These are phyloP conservation scores for Chunga burmeisteri DNA, from an alignment of 2,113 vertebrate genomes.

Conservation along the genomic window DNA sequence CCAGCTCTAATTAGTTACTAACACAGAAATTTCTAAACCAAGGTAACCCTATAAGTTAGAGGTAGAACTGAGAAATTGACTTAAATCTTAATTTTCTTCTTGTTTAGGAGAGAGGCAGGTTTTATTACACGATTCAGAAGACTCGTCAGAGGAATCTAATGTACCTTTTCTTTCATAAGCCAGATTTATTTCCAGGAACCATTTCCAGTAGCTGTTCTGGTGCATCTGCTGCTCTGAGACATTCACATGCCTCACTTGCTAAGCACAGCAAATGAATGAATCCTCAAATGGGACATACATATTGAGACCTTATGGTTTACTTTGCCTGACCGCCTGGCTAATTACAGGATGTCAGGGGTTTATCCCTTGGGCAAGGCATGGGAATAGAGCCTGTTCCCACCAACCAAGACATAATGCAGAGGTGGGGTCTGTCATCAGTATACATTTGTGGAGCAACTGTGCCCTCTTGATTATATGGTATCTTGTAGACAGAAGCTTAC, in stretches of 20 bases:
- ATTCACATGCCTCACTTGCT: neutral
- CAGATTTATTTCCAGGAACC: neutral
- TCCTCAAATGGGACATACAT: neutral
- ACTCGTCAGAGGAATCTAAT: neutral
- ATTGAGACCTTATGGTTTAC: conserved; percentile 1
- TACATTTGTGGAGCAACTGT: neutral
- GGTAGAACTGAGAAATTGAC: neutral
- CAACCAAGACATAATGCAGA: neutral
- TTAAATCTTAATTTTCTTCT: neutral
- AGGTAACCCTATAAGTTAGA: neutral
- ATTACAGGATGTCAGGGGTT: neutral
- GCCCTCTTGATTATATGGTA: neutral
- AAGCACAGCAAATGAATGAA: neutral
- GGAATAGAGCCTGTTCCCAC: neutral
- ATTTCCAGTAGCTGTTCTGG: neutral
- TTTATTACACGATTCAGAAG: neutral
- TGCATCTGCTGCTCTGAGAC: neutral
- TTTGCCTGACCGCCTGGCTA: neutral
- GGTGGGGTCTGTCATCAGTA: neutral
- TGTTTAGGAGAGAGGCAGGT: neutral
- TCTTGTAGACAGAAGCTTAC: neutral
- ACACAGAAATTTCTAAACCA: neutral
- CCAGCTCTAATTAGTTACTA: neutral
- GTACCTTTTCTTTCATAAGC: neutral
- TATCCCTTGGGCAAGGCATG: neutral